These are phyloP conservation scores for Xyrichtys novacula DNA, from an alignment of 2,797 vertebrate genomes.

Conservation along the genomic window DNA sequence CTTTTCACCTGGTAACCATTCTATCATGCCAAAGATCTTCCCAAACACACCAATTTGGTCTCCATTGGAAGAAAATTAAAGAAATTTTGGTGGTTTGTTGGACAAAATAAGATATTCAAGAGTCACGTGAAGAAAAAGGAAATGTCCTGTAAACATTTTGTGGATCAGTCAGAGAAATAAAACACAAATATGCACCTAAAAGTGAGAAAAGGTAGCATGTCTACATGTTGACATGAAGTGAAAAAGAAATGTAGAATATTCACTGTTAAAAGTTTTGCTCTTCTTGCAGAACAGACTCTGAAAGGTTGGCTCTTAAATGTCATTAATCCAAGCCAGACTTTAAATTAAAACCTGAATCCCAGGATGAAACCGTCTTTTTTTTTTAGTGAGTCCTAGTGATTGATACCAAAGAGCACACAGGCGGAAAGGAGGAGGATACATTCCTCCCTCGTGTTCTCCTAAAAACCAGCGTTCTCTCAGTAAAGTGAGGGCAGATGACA, in stretches of 20 bases:
- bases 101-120: no score
- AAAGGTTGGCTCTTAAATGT: constrained; percentile 21
- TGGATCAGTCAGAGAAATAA: no score
- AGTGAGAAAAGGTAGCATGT: no score
- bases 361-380: constrained; percentile 42
- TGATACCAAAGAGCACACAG: constrained; percentile 36
- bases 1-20: no score
- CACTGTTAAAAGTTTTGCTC: constrained; percentile 29
- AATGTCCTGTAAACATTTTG: no score
- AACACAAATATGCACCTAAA: no score
- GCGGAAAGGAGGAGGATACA: constrained; percentile 10
- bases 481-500: constrained; percentile 3
- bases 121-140: no score
- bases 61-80: no score
- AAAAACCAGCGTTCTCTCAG: constrained; percentile 1
- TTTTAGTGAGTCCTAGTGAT: constrained; percentile 51
- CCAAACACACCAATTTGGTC: no score
- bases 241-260: constrained; percentile 14
- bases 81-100: no score
- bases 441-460: constrained; percentile 37
- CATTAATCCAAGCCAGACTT: constrained; percentile 54
- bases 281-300: constrained; percentile 33
- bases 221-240: no score
- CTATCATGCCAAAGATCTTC: no score
- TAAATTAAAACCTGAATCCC: constrained; percentile 53